Evolutionary conservation across 2,797 vertebrate genomes (phyloP).

Genomic region (Ciconia nigra): DNA sequence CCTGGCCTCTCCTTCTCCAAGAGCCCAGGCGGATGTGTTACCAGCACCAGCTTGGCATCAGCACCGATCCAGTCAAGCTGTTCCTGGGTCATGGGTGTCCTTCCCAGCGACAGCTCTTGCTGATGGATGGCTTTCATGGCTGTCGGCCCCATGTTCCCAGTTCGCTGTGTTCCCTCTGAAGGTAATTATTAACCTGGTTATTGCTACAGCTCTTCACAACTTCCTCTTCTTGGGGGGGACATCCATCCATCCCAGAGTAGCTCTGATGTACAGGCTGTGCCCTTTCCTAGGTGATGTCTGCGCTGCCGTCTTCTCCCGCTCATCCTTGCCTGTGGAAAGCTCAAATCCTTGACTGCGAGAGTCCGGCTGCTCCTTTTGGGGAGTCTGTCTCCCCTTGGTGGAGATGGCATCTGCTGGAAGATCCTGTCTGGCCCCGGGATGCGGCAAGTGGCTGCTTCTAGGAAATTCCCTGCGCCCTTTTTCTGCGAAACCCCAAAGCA

Average conservation of each 20-base stretch:
- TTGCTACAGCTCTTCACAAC: not conserved
- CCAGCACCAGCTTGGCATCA: not conserved
- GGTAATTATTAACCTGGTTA: not conserved
- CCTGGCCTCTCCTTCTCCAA: not conserved
- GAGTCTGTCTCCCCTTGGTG: fast-evolving
- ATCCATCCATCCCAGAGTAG: not conserved
- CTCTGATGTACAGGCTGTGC: not conserved
- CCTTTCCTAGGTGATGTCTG: not conserved
- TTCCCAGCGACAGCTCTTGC: not conserved
- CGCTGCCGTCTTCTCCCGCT: fast-evolving
- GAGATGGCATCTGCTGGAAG: not conserved
- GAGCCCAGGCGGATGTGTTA: not conserved
- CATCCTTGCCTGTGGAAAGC: not conserved
- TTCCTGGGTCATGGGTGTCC: not conserved
- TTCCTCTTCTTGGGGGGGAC: not conserved
- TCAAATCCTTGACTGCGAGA: not conserved
- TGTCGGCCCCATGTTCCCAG: not conserved
- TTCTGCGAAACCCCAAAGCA: not conserved
- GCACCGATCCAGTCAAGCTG: fast-evolving
- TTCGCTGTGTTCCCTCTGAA: not conserved
- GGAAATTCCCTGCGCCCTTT: not conserved
- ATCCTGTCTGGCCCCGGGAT: fast-evolving
- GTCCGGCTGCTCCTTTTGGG: not conserved
- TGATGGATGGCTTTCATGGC: not conserved
- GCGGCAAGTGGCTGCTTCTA: not conserved